phyloP scores from a whole-genome alignment of 2,888 invertebrate species.

The Oscheius sp. region DNA sequence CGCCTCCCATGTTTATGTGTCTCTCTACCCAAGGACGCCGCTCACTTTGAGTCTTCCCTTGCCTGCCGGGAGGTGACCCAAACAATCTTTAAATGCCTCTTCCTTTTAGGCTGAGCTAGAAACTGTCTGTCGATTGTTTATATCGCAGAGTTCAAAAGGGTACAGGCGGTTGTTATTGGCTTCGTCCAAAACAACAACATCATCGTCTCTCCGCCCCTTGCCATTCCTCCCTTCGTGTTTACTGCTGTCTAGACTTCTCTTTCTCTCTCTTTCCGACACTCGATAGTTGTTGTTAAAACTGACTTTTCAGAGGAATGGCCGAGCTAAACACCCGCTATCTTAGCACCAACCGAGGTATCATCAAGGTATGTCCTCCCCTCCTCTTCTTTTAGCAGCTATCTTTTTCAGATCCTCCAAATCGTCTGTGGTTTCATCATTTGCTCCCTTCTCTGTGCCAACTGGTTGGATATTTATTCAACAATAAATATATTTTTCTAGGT shows the following conservation, averaged over 20 bases:
- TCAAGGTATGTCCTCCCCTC: no score
- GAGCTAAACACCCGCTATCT: conserved; percentile 60
- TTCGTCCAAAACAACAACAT: neutral
- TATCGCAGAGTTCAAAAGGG: no score
- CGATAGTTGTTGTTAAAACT: conserved; percentile 2
- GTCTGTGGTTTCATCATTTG: conserved; percentile 66
- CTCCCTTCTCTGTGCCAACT: conserved; percentile 62
- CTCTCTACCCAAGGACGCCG: conserved; percentile 7
- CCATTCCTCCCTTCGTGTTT: no score
- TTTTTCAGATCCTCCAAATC: conserved; percentile 59
- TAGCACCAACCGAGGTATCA: conserved; percentile 58
- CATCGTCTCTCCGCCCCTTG: no score
- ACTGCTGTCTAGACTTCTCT: neutral
- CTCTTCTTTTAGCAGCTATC: no score
- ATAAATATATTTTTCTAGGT: conserved; percentile 43
- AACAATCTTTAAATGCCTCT: no score
- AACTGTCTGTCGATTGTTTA: no score
- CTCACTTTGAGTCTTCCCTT: neutral
- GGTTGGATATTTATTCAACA: conserved; percentile 28
- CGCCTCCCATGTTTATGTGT: conserved; percentile 6
- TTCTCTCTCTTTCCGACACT: neutral
- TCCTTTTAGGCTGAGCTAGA: no score
- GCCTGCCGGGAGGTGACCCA: neutral
- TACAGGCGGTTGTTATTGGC: no score
- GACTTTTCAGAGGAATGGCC: conserved; percentile 52